phyloP scores from a whole-genome alignment of 2,888 invertebrate species.

The Tanytarsus gracilentus region DNA sequence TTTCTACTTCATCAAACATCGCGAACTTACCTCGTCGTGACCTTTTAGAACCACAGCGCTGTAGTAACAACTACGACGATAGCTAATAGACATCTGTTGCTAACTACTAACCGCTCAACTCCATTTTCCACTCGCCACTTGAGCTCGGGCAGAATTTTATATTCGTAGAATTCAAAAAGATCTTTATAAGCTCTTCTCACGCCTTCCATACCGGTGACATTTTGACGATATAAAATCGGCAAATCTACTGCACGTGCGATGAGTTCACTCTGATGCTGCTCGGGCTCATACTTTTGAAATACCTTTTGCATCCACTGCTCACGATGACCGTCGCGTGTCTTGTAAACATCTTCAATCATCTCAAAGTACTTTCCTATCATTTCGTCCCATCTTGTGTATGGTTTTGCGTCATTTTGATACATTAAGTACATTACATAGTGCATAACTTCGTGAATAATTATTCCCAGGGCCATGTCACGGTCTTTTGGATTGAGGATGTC shows the following conservation, averaged over 20 bases:
- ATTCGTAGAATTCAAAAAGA: not conserved
- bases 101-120: no score
- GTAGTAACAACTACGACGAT: no score
- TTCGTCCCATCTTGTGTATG: not conserved
- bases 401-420: conserved; percentile 1
- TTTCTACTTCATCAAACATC: no score
- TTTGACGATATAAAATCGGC: not conserved
- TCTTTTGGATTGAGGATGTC: not conserved
- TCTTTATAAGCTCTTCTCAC: not conserved
- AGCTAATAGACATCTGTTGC: no score
- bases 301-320: not conserved
- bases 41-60: no score
- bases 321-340: not conserved
- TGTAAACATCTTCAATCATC: not conserved
- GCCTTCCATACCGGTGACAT: not conserved
- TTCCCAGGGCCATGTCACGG: not conserved
- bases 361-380: not conserved
- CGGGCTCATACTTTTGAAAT: not conserved
- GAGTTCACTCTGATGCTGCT: not conserved
- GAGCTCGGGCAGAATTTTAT: not conserved
- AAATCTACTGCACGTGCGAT: not conserved
- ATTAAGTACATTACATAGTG: not conserved
- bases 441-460: not conserved
- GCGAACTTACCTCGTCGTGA: no score
- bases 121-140: not conserved